Base-by-base conservation (phyloP, 2,888 invertebrate genomes). In the Arrhopalites spinosus region DNA sequence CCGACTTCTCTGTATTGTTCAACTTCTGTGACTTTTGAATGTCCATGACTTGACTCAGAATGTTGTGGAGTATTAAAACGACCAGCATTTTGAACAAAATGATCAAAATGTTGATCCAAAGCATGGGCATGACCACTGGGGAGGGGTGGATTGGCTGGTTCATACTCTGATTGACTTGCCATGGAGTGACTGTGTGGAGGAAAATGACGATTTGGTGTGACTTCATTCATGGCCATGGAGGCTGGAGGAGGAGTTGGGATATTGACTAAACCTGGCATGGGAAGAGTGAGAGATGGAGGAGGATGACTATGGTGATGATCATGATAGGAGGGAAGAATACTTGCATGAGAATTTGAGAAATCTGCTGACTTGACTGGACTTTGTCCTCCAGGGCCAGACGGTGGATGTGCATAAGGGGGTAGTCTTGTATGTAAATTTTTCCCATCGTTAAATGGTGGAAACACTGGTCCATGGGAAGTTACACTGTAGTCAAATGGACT, bases 101-200 rank as follows among this genome's bases (percentile, higher is more conserved):
- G 79, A 25, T 79, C 79, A 63, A 78, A 79, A 43, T 78, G 79
- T 15, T 76, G 69, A 15, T 74, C 59, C 13, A 78, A 50, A 0
- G 68, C 72, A 61, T 74, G 74, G 1, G 59, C 69, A 29, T 75
- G 70, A 8, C 80, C 83, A 59, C 77, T 78, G 11, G 81, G 81
- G 0, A 83, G 68, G 8, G 83, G 83, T 8, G 83, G 83, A 73
- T 83, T 83, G 15, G 83, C 83, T 27, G 83, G 83, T 50, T 83
- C 83, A 47, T 83, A 83, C 64, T 83, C 83, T 1, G 81, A 76
- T 23, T 78, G 74, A 0, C 66, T 50, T 1, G 80, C 72, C 83
- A 83, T 83, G n/a, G 81, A 81, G 64, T 83, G 83, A 25, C 79
- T 77, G 69, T 81, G 81, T 30, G 81, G 78, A 25, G 82, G 81